Base-by-base conservation (phyloP, 1,140 invertebrate genomes). In the Gonioctena quinquepunctata region DNA sequence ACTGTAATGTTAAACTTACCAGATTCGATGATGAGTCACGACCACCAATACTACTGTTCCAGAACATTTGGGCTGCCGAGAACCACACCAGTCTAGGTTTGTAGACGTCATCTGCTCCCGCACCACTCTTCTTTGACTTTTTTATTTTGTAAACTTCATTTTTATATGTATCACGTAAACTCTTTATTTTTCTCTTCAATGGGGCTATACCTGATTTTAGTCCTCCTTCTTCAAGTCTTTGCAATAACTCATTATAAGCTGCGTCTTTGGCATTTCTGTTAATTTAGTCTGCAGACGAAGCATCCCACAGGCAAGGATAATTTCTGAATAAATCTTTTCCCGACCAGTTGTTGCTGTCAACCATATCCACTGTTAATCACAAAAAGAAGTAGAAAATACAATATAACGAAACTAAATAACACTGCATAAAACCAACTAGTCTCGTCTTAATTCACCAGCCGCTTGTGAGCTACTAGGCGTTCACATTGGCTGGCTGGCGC, bases 131-230 rank as follows among this genome's bases (percentile, higher is more conserved):
- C 56, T 19, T 64, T 22, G 66, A 60, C 42, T 68, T 61, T 61
- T 60, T 49, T 21, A 68, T 60, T 68, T 42, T 61, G 28, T 60
- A 21, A 11, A 68, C 18, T 61, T 68, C 28, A 42, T 68, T 42
- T 22, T 23, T n/a, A 49, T 68, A 68, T 33, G 59, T 52, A 61
- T 60, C 48, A 13, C 33, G 8, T 19, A 5, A 60, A 50, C 23
- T 68, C 48, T 61, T 68, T 68, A 68, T 60, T 68, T 68, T 68
- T 27, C 21, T 67, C 64, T 54, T 54, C 50, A 54, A 18, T 54
- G 61, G 21, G 28, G 61, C 28, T 27, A 42, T 13, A 63, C 19
- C 61, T 54, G 18, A 2, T 63, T 63, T 63, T 21, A 63, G 25
- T 63, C 61, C 61, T 63, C 18, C 26, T 63, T 63, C 61, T 21